Base-by-base conservation (phyloP, 2,888 invertebrate species). In the Hemicrepidius hirtus region DNA sequence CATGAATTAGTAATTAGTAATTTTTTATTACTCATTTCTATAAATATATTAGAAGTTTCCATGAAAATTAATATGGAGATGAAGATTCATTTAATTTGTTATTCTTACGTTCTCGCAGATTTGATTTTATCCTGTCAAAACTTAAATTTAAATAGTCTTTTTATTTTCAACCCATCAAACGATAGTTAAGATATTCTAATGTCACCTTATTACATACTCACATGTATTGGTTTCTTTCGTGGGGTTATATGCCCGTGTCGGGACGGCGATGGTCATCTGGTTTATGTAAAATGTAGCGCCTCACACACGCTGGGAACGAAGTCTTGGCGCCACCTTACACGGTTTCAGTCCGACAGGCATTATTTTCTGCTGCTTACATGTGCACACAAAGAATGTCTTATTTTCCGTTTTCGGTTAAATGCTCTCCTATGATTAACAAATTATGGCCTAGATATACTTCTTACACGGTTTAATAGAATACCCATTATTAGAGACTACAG, bases 221-320 rank as follows among this genome's bases (percentile, higher is more conserved):
- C 71, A 71, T 41, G 67, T 62, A 71, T 67, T 63, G 62, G 65
- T 65, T 60, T 73, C 69, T 60, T 24, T 65, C 66, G 66, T 62
- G 46, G 50, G 73, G 59, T n/a, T n/a, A n/a, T 66, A 55, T 49
- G 35, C 68, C 65, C 68, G 65, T 68, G 63, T 65, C 64, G 64
- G 73, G 68, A 68, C 67, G 66, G 60, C 63, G 71, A 59, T 74
- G 76, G 77, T 75, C 77, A 78, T 78, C 78, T 78, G 78, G 76
- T 77, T 78, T 77, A 77, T 78, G 78, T 78, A 77, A 76, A 74
- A 64, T 49, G 50, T 68, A 76, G 73, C 73, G 77, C 76, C 77
- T 75, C 78, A 75, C 77, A 76, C 77, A 75, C 76, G 76, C 74
- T 78, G 77, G 74, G 76, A 78, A 76, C 75, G 50, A 41, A 70